These are phyloP conservation scores for Schlechtendalia chinensis DNA, from an alignment of 1,140 invertebrate genomes.

Conservation along the genomic window DNA sequence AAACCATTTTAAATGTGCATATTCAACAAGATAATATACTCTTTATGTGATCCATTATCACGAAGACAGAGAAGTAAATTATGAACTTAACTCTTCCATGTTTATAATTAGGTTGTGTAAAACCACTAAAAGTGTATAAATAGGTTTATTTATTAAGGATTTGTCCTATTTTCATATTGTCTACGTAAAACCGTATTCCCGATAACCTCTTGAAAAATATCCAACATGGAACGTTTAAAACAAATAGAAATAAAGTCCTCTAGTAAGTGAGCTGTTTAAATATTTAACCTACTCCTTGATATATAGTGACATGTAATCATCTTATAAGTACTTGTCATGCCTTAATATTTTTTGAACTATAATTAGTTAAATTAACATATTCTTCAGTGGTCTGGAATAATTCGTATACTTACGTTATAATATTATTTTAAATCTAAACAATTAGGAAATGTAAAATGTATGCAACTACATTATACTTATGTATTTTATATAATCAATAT, in stretches of 20 bases:
- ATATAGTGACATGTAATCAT: too few species aligned
- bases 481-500: too few species aligned
- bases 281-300: too few species aligned
- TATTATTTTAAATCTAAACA: too few species aligned
- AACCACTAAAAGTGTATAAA: background rate
- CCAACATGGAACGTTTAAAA: background rate
- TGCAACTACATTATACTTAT: too few species aligned
- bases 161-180: constrained; percentile 10
- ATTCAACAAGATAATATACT: constrained; percentile 43
- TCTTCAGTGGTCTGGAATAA: too few species aligned
- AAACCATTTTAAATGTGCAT: constrained; percentile 44
- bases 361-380: too few species aligned
- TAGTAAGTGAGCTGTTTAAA: background rate
- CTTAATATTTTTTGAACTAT: too few species aligned
- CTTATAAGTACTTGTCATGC: too few species aligned
- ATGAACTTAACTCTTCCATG: background rate
- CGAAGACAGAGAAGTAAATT: background rate
- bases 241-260: constrained; percentile 1
- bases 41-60: constrained; percentile 36
- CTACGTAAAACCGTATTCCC: constrained; percentile 16
- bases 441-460: too few species aligned
- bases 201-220: constrained; percentile 10
- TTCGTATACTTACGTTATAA: too few species aligned
- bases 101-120: background rate
- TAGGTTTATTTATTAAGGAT: constrained; percentile 38